Evolutionary conservation across 2,888 invertebrate genomes (phyloP), one percentile per base, ranked within the genome.

Genomic region (Brachyopa scutellaris): DNA sequence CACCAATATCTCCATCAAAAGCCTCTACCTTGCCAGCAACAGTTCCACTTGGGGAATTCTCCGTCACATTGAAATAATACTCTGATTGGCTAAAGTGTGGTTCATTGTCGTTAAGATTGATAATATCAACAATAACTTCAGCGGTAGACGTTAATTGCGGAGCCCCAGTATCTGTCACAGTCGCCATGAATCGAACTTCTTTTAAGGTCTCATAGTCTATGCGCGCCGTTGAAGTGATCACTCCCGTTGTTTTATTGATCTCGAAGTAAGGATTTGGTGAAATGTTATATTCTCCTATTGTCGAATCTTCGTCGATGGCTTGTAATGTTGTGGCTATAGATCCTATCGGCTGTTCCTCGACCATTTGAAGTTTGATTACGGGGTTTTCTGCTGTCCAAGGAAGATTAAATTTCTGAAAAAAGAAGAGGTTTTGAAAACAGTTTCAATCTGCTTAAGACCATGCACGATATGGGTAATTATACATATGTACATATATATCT

Each of bases 21-120:
- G 97, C 97, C 74, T 92, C 93, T 0, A 97, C 95, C 38, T 93
- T 93, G 0, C 95, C 91, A 0, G 97, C 94, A 2, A 92, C 92
- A 0, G 95, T 95, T 0, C 95, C 96, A 0, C 92, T 92, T 0
- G 93, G 92, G 0, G 96, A 93, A 87, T 97, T 96, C 89, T 97
- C 97, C 0, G 93, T 91, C 0, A 97, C 92, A 0, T 92, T 92
- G 0, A 94, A 95, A 64, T 93, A 93, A 87, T 97, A 97, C 13
- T 91, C 90, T 51, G 92, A 90, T 78, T 93, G 92, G 0, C 92
- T 92, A 88, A 98, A 98, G 51, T 92, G 91, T 0, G 98, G 98
- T 87, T 95, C 94, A 87, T 97, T 96, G 86, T 98, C 97, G 86
- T 98, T 98, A 0, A 96, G 93, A 88, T 98, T 97, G 29, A 94